Base-by-base conservation (phyloP, 2,888 invertebrate genomes). In the Baronia brevicornis region DNA sequence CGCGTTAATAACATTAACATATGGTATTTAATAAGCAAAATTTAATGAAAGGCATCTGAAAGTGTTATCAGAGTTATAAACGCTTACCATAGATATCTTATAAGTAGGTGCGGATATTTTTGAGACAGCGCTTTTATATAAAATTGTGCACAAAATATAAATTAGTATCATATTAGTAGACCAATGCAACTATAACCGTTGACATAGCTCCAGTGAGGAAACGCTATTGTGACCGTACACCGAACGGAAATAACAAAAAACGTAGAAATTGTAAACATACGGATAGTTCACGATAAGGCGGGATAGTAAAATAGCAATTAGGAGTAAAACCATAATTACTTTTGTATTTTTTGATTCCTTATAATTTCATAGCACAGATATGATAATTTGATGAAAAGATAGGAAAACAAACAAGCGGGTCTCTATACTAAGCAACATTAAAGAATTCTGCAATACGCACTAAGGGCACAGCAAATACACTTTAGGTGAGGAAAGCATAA, bases 51-150 rank as follows among this genome's bases (percentile, higher is more conserved):
- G 27, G 15, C 11, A 17, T 19, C 11, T 7, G 10, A 23, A 9
- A 6, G 13, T 10, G 15, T 19, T 11, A 28, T 22, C 24, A 20
- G 20, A 30, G 24, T 7, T 35, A 36, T 30, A 10, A 8, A 10
- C 22, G 59, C 72, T 66, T 44, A 74, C 75, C 74, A 73, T 70
- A 10, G 72, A 72, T 43, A 75, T 61, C 43, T 60, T 65, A 41
- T 65, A 69, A 37, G 18, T 15, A 14, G 33, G 10, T 13, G 25
- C 11, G 1, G 28, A n/a, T n/a, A n/a, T 28, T 14, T 26, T 33
- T 9, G 28, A 7, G 9, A 22, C 13, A 15, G 13, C 10, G 6
- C 22, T n/a, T n/a, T n/a, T 28, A 28, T 23, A 20, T 6, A 36
- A 3, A 14, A 31, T 4, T 2, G 11, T 9, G 8, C 12, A 26